These are phyloP conservation scores for Pachycephala philippinensis DNA, from an alignment of 2,113 vertebrate species.

Conservation along the genomic window DNA sequence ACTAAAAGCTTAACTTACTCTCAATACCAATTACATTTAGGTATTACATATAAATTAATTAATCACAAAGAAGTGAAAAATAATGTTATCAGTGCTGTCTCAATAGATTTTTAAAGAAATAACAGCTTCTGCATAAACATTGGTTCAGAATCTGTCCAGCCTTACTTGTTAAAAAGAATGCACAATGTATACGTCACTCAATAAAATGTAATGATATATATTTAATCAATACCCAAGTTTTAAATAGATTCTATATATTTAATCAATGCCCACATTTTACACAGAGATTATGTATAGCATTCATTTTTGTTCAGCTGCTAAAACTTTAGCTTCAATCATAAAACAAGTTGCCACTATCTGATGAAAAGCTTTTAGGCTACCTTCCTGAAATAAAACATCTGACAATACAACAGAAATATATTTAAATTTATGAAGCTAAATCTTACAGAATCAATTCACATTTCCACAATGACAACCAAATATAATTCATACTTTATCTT, in stretches of 20 bases:
- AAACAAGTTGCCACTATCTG: not conserved
- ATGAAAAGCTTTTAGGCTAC: conserved; percentile 21
- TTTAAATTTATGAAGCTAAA: not conserved
- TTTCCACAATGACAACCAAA: not conserved
- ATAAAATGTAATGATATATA: not conserved
- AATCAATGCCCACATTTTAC: not conserved
- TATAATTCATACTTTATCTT: conserved; percentile 43
- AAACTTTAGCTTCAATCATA: not conserved
- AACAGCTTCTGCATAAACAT: not conserved
- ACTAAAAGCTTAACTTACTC: not conserved
- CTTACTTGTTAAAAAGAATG: not conserved
- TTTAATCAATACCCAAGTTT: not conserved
- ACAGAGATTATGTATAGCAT: not conserved
- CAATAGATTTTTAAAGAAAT: not conserved
- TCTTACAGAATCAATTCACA: not conserved
- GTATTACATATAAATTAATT: not conserved
- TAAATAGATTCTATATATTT: not conserved
- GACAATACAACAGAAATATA: not conserved
- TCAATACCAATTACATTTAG: not conserved
- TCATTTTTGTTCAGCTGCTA: not conserved
- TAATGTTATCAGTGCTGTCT: not conserved
- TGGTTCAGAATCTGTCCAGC: not conserved
- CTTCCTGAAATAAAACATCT: not conserved
- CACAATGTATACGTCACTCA: not conserved
- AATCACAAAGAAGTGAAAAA: not conserved